These are phyloP conservation scores for Pocillopora verrucosa DNA, from an alignment of 64 coral and sea anemone species.

Conservation along the genomic window DNA sequence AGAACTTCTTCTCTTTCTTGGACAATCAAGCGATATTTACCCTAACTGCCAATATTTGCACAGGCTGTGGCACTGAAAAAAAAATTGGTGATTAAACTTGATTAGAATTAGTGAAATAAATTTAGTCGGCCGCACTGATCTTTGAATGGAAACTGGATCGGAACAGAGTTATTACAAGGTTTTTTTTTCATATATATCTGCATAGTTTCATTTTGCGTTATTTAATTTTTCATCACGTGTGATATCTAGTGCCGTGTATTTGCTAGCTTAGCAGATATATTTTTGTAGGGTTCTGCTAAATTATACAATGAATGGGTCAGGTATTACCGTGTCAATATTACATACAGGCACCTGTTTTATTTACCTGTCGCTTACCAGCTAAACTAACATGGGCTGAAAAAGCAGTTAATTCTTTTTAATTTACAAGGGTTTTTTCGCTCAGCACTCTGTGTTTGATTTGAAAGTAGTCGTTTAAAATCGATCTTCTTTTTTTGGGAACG, in stretches of 20 bases:
- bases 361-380: constrained; percentile 8
- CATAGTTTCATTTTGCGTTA: no score
- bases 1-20: not conserved
- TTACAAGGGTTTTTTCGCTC: not conserved
- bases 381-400: not conserved
- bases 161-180: not conserved
- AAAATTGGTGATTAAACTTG: constrained; percentile 38
- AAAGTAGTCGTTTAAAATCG: not conserved
- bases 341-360: constrained; percentile 6
- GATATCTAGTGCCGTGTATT: no score
- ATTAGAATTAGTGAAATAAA: constrained; percentile 4
- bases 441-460: not conserved
- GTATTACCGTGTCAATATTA: not conserved
- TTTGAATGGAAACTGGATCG: not conserved
- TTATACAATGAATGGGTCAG: not conserved
- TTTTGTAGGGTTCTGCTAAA: not conserved
- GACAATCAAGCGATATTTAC: constrained; percentile 30
- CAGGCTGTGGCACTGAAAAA: not conserved
- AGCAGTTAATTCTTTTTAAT: not conserved
- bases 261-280: not conserved
- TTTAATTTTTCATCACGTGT: no score
- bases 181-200: no score
- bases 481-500: no score
- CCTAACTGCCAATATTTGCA: constrained; percentile 34
- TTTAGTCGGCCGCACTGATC: not conserved